These are phyloP conservation scores for Ondatra zibethicus DNA, from an alignment of 2,113 vertebrate genomes.

Conservation along the genomic window DNA sequence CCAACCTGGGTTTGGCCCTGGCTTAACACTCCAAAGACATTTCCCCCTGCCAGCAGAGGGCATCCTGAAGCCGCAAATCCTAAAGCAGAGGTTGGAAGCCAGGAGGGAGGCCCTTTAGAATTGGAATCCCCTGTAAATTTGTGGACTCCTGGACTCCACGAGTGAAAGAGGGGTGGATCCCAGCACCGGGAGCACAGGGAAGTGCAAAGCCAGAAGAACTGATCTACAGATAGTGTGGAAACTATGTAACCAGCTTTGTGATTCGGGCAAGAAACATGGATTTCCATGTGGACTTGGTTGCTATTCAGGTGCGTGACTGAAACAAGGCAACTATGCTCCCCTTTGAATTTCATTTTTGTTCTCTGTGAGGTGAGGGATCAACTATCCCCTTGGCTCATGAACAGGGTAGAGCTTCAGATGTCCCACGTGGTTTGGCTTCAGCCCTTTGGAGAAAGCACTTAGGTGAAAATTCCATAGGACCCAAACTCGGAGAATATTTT, in stretches of 20 bases:
- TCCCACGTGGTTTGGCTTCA: rapidly evolving
- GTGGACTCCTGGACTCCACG: not conserved
- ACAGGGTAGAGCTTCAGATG: not conserved
- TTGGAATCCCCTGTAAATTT: not conserved
- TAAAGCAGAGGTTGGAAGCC: not conserved
- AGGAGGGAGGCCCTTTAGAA: not conserved
- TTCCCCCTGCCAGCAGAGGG: not conserved
- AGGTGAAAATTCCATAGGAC: not conserved
- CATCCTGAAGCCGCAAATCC: not conserved
- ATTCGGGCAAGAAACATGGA: not conserved
- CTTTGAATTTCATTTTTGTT: not conserved
- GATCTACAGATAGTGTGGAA: too few species aligned
- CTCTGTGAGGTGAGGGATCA: not conserved
- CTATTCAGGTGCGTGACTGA: not conserved
- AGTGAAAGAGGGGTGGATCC: not conserved
- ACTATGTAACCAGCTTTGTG: rapidly evolving
- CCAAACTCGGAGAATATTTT: not conserved
- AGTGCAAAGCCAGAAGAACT: not conserved
- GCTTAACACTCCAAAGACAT: not conserved
- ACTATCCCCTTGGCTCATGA: not conserved
- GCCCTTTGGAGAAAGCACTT: not conserved
- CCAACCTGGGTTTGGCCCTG: rapidly evolving
- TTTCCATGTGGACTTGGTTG: not conserved
- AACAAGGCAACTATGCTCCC: not conserved
- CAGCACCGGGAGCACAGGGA: not conserved